phyloP scores from a whole-genome alignment of 2,888 invertebrate genomes.

The Lysandra coridon region DNA sequence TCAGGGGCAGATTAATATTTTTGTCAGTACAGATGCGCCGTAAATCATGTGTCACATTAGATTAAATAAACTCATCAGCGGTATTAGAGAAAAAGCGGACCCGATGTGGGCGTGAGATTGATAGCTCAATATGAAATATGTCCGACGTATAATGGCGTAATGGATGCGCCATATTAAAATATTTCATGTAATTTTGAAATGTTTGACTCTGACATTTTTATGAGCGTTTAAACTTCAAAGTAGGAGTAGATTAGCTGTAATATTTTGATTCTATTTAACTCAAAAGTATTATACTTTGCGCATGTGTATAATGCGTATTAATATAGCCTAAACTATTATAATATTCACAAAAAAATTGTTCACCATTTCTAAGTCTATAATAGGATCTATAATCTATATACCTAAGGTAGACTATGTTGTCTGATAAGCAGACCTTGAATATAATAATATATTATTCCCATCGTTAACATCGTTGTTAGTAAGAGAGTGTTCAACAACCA shows the following conservation, averaged over 20 bases:
- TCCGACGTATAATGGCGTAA: slow-evolving; percentile 42
- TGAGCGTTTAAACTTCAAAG: not conserved
- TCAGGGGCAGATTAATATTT: slow-evolving; percentile 25
- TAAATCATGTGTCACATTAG: slow-evolving; percentile 44
- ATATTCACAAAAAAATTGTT: too few species aligned
- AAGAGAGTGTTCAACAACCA: not conserved
- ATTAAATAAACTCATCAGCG: slow-evolving; percentile 58
- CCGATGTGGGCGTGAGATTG: slow-evolving; percentile 67
- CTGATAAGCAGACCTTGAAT: not conserved
- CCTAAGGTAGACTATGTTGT: not conserved
- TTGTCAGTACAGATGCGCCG: slow-evolving; percentile 42
- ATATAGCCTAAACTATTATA: too few species aligned
- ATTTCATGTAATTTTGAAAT: not conserved
- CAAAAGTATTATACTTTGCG: not conserved
- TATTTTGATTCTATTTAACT: not conserved
- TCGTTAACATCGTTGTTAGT: too few species aligned
- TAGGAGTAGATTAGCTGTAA: not conserved
- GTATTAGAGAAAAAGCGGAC: slow-evolving; percentile 57
- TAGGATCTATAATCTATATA: not conserved
- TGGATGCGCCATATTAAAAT: slow-evolving; percentile 40
- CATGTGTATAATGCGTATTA: too few species aligned
- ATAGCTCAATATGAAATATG: slow-evolving; percentile 65
- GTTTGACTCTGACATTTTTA: not conserved
- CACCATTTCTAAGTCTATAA: too few species aligned
- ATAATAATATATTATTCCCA: too few species aligned